Conservation (phyloP, 2,888 invertebrate genomes). For the Cerceris rybyensis region DNA sequence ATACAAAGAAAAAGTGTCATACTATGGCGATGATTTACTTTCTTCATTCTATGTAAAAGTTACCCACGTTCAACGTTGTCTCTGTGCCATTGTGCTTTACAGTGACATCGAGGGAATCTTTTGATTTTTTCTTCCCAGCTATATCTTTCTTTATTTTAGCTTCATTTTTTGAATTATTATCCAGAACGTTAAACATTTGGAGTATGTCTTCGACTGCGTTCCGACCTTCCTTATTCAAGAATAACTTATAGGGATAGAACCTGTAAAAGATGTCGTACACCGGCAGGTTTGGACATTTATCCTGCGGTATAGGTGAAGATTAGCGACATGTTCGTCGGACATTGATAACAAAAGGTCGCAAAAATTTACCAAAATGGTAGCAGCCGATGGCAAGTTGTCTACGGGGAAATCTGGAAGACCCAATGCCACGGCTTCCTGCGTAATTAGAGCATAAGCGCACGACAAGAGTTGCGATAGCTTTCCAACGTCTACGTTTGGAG, state of each 20-base stretch:
- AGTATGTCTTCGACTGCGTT: constrained; percentile 89
- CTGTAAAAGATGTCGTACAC: constrained; percentile 88
- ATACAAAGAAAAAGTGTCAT: not conserved
- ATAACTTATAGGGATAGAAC: constrained; percentile 92
- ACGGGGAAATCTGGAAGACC: constrained; percentile 95
- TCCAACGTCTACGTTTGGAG: constrained; percentile 83
- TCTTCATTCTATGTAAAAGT: not conserved
- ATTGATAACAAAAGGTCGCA: constrained; percentile 2
- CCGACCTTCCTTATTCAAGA: constrained; percentile 90
- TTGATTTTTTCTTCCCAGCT: constrained; percentile 71
- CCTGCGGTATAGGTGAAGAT: constrained; percentile 83
- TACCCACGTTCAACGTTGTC: constrained; percentile 63
- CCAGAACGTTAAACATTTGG: constrained; percentile 84
- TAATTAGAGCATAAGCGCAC: constrained; percentile 89
- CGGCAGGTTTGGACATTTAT: constrained; percentile 86
- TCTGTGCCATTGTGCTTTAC: constrained; percentile 81
- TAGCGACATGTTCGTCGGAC: constrained; percentile 23
- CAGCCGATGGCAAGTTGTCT: constrained; percentile 88
- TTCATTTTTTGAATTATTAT: constrained; percentile 23
- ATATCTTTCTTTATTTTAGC: constrained; percentile 46
- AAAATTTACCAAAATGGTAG: constrained; percentile 85
- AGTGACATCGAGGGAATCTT: constrained; percentile 80
- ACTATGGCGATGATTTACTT: not conserved
- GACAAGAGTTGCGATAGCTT: constrained; percentile 83
- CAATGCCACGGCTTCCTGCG: constrained; percentile 87